A percentile compares a stretch with the other conserved stretches of the same genome.
Conservation (phyloP, 1,140 invertebrate species). For the Zaprionus capensis region DNA sequence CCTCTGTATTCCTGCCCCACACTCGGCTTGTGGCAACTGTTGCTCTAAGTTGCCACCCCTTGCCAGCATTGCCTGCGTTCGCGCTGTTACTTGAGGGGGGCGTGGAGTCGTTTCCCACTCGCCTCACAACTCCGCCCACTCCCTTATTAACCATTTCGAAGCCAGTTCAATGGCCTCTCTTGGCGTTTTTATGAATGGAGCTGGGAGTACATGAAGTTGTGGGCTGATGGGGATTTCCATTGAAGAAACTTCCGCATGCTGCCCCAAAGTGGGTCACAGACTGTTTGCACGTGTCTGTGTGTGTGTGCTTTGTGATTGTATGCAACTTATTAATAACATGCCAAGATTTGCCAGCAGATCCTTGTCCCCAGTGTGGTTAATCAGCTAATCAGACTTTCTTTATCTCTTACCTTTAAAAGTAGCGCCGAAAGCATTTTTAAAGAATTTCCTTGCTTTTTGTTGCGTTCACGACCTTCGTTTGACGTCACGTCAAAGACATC, state of each 20-base stretch:
- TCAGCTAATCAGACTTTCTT: slow-evolving; percentile 2
- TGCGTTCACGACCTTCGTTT: slow-evolving; percentile 4
- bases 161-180: slow-evolving; percentile 73
- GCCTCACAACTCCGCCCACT: slow-evolving; percentile 32
- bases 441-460: not conserved
- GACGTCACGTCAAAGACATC: slow-evolving; percentile 15
- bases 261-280: slow-evolving; percentile 62
- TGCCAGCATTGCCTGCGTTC: slow-evolving; percentile 16
- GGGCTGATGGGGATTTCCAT: slow-evolving; percentile 41
- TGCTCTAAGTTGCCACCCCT: slow-evolving; percentile 41
- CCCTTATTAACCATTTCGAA: slow-evolving; percentile 64
- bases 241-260: slow-evolving; percentile 68
- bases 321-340: slow-evolving; percentile 50
- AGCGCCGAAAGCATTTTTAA: not conserved
- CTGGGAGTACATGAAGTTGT: slow-evolving; percentile 10
- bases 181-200: slow-evolving; percentile 71
- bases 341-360: slow-evolving; percentile 25
- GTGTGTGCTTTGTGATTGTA: slow-evolving; percentile 11
- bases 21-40: slow-evolving; percentile 14
- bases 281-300: slow-evolving; percentile 20
- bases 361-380: not conserved
- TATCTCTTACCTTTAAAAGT: slow-evolving; percentile 4
- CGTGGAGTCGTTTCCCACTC: too few relatives aligned
- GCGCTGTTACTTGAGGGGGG: not conserved
- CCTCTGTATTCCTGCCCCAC: not conserved